Evolutionary conservation across 2,113 vertebrate genomes (phyloP).

Genomic region (Macquaria australasica): DNA sequence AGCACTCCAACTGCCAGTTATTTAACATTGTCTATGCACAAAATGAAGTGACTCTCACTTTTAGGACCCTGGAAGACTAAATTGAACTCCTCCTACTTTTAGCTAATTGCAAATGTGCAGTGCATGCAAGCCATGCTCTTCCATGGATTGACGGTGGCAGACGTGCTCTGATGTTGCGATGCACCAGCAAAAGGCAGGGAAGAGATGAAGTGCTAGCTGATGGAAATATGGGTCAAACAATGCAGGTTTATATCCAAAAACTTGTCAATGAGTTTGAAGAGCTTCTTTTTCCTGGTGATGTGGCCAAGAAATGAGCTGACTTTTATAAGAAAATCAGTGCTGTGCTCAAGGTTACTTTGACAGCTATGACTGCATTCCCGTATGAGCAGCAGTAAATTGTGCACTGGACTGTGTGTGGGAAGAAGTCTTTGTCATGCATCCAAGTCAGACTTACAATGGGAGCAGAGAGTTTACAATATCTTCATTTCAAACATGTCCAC

Average conservation of each 20-base stretch:
- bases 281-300: not conserved
- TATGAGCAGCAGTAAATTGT: not conserved
- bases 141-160: not conserved
- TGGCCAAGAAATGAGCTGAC: not conserved
- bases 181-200: not conserved
- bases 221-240: not conserved
- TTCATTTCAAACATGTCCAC: conserved; percentile 32
- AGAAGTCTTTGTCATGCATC: conserved; percentile 5
- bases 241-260: not conserved
- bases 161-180: not conserved
- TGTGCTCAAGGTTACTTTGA: not conserved
- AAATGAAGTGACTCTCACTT: not conserved
- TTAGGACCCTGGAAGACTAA: not conserved
- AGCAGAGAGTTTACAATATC: not conserved
- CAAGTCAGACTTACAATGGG: conserved; percentile 4
- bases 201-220: not conserved
- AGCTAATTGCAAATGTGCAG: not conserved
- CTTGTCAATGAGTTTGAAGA: not conserved
- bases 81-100: no score
- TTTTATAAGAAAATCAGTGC: not conserved
- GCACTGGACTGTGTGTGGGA: not conserved
- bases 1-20: not conserved
- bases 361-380: not conserved
- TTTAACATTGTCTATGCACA: not conserved
- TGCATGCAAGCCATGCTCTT: no score